phyloP scores from a whole-genome alignment of 2,888 invertebrate genomes.

The Rhagonycha fulva region DNA sequence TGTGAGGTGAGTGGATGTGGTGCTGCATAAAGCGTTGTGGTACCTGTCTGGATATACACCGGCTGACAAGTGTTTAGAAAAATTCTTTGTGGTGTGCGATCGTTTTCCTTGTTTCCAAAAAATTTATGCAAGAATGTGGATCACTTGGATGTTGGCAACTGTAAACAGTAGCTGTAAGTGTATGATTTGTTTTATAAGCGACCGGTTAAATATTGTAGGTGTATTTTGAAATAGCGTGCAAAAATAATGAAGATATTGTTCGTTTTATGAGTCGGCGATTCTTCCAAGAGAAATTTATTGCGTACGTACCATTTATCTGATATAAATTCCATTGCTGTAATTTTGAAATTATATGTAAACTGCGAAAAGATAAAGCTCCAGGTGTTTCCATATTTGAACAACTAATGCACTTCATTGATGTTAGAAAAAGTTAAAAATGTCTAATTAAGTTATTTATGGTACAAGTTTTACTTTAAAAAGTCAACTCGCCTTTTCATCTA shows the following conservation, averaged over 20 bases:
- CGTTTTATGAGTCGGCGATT: constrained; percentile 6
- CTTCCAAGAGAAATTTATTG: background rate
- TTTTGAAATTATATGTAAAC: background rate
- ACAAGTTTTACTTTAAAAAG: background rate
- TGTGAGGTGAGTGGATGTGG: constrained; percentile 6
- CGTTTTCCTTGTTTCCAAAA: constrained; percentile 23
- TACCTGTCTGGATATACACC: constrained; percentile 18
- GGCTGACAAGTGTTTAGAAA: constrained; percentile 11
- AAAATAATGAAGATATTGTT: constrained; percentile 14
- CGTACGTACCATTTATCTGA: background rate
- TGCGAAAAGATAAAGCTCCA: background rate
- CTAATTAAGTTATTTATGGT: background rate
- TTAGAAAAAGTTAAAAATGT: background rate
- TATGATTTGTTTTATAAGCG: constrained; percentile 26
- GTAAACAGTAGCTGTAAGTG: constrained; percentile 38
- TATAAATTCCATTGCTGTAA: background rate
- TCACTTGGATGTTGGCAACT: constrained; percentile 32
- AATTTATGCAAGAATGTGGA: constrained; percentile 36
- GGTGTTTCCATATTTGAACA: background rate
- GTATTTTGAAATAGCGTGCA: constrained; percentile 6
- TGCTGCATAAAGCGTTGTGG: constrained; percentile 10
- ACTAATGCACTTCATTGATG: background rate
- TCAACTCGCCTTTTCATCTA: background rate
- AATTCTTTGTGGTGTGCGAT: constrained; percentile 22
- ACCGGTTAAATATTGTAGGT: constrained; percentile 17